phyloP scores from a whole-genome alignment of 1,140 invertebrate species.

The Drosophila triauraria region DNA sequence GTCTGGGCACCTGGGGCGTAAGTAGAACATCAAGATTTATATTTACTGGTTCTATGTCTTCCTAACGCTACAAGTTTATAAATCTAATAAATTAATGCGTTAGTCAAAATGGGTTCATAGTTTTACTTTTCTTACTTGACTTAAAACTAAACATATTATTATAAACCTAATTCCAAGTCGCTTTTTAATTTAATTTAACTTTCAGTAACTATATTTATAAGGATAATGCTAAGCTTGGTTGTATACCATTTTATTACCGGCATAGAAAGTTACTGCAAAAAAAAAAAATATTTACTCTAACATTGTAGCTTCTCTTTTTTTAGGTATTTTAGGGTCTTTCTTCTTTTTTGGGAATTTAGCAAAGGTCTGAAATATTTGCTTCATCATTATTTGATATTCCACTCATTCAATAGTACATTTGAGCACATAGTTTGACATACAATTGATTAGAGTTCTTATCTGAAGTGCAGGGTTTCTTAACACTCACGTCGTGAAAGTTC shows the following conservation, averaged over 20 bases:
- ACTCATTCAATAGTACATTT: not conserved
- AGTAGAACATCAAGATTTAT: slow-evolving; percentile 60
- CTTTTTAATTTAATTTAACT: too few species aligned
- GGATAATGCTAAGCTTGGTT: not conserved
- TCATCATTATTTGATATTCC: slow-evolving; percentile 10
- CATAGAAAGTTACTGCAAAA: too few species aligned
- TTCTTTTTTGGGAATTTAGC: slow-evolving; percentile 22
- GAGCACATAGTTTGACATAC: not conserved
- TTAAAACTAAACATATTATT: too few species aligned
- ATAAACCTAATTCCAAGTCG: too few species aligned
- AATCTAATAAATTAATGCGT: too few species aligned
- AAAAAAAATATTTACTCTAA: not conserved
- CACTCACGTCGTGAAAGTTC: not conserved
- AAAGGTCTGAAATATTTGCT: slow-evolving; percentile 19
- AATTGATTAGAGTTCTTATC: slow-evolving; percentile 37
- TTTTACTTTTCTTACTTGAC: too few species aligned
- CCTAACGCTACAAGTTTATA: too few species aligned
- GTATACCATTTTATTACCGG: rapidly evolving
- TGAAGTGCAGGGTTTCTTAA: not conserved
- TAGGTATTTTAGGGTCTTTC: not conserved
- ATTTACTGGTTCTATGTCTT: too few species aligned
- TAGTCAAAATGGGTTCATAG: too few species aligned
- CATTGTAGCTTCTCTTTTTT: not conserved
- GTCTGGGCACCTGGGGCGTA: slow-evolving; percentile 93
- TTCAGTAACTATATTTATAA: not conserved